Evolutionary conservation across 2,888 invertebrate species (phyloP).

Genomic region (Protodeltote pygarga): DNA sequence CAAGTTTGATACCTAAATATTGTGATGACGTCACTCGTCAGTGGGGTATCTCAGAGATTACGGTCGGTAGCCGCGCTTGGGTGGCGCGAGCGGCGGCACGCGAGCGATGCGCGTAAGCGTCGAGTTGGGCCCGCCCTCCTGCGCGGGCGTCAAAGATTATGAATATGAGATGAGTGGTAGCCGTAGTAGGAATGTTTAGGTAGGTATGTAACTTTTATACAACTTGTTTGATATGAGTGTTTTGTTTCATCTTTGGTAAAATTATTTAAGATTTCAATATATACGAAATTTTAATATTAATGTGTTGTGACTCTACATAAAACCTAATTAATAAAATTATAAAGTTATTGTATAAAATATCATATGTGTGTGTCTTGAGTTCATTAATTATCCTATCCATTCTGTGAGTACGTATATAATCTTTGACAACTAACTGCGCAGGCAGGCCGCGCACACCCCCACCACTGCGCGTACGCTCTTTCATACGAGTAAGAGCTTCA

Average conservation of each 20-base stretch:
- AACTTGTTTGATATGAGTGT: too few relatives aligned
- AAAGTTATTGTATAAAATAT: too few relatives aligned
- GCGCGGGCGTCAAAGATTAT: slow-evolving; percentile 68
- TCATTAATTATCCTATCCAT: too few relatives aligned
- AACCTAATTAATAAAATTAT: too few relatives aligned
- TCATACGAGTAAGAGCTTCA: slow-evolving; percentile 73
- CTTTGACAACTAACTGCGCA: slow-evolving; percentile 44
- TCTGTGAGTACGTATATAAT: slow-evolving; percentile 35
- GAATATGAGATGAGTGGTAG: slow-evolving; percentile 20
- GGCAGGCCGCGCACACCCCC: slow-evolving; percentile 51
- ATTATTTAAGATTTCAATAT: too few relatives aligned
- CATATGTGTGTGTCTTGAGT: too few relatives aligned
- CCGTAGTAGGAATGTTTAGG: background rate
- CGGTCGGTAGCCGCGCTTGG: slow-evolving; percentile 75
- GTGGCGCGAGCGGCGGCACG: slow-evolving; percentile 78
- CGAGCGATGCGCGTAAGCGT: slow-evolving; percentile 71
- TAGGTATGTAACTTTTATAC: too few relatives aligned
- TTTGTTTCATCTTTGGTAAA: too few relatives aligned
- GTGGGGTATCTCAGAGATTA: slow-evolving; percentile 45
- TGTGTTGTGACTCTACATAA: too few relatives aligned
- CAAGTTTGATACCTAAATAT: slow-evolving; percentile 25
- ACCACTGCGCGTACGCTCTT: slow-evolving; percentile 70
- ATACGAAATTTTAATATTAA: too few relatives aligned
- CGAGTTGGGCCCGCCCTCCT: slow-evolving; percentile 70
- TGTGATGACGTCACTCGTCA: slow-evolving; percentile 40